Conservation (phyloP, 2,888 invertebrate genomes). For the Pachycephus smyrnensis region DNA sequence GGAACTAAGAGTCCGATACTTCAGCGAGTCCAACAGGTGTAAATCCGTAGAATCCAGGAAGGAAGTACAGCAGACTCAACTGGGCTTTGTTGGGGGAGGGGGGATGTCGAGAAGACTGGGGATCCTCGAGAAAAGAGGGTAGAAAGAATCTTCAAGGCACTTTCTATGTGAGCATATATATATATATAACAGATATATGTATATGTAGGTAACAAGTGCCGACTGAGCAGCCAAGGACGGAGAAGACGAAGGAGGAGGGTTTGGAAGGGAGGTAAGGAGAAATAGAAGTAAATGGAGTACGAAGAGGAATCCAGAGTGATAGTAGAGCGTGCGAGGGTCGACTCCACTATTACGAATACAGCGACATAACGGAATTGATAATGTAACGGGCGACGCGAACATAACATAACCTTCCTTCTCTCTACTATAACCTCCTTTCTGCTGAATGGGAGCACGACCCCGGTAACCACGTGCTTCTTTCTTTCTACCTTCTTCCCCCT, state of each 20-base stretch:
- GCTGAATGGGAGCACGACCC: constrained; percentile 55
- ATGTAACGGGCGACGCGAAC: constrained; percentile 61
- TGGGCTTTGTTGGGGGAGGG: constrained; percentile 39
- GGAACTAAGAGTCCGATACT: constrained; percentile 45
- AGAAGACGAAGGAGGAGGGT: constrained; percentile 19
- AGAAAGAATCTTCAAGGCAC: constrained; percentile 3
- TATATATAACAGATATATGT: background rate
- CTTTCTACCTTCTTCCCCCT: background rate
- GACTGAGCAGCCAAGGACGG: background rate
- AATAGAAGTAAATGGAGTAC: constrained; percentile 26
- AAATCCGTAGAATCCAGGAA: constrained; percentile 51
- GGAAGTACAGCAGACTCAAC: constrained; percentile 33
- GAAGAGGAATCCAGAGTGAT: constrained; percentile 53
- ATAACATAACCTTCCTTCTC: constrained; percentile 42
- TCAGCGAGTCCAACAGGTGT: constrained; percentile 64
- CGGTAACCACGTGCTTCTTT: constrained; percentile 35
- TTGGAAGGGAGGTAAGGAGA: constrained; percentile 33
- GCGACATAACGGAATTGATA: constrained; percentile 66
- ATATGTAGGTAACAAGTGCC: constrained; percentile 4
- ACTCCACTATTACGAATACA: constrained; percentile 61
- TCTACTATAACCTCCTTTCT: constrained; percentile 52
- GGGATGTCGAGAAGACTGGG: constrained; percentile 23
- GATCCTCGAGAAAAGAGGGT: constrained; percentile 17
- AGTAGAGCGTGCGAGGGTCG: constrained; percentile 31
- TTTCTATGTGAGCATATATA: background rate